Evolutionary conservation across 1,140 invertebrate genomes (phyloP).

Genomic region (Meloidogyne floridensis): DNA sequence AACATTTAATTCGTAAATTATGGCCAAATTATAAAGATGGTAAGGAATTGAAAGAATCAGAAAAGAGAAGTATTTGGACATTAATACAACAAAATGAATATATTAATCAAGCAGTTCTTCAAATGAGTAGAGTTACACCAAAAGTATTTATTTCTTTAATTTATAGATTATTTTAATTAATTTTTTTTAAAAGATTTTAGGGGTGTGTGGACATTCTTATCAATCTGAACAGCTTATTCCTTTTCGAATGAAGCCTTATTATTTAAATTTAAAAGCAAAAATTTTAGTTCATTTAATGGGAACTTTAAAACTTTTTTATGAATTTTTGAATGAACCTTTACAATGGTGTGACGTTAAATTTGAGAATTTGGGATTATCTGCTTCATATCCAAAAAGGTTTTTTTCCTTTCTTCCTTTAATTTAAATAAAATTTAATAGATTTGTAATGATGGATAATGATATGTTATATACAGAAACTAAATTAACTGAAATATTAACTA

Average conservation of each 20-base stretch:
- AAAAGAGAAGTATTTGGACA: slow-evolving; percentile 60
- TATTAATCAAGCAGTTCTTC: slow-evolving; percentile 55
- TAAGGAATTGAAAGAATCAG: slow-evolving; percentile 44
- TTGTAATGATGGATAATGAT: slow-evolving; percentile 64
- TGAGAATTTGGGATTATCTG: slow-evolving; percentile 63
- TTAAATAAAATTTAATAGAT: slow-evolving; percentile 38
- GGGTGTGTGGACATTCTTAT: slow-evolving; percentile 64
- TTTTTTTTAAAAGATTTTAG: slow-evolving; percentile 40
- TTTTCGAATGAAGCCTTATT: slow-evolving; percentile 61
- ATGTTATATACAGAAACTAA: slow-evolving; percentile 62
- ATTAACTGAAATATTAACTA: slow-evolving; percentile 48
- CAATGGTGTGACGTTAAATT: slow-evolving; percentile 66
- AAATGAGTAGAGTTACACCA: slow-evolving; percentile 57
- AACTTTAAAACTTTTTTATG: slow-evolving; percentile 64
- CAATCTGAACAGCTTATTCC: slow-evolving; percentile 57
- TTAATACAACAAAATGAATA: slow-evolving; percentile 65
- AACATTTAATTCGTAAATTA: slow-evolving; percentile 54
- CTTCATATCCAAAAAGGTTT: slow-evolving; percentile 63
- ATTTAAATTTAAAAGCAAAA: slow-evolving; percentile 59
- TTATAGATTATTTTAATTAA: not conserved
- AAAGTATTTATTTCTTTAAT: slow-evolving; percentile 42
- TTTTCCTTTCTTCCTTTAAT: not conserved
- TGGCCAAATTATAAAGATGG: slow-evolving; percentile 52
- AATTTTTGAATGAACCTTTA: slow-evolving; percentile 64
- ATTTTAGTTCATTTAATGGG: slow-evolving; percentile 65